Percentiles rank a stretch among this genome's conserved stretches.
phyloP scores from a whole-genome alignment of 2,113 vertebrate genomes.

The Zingel zingel region DNA sequence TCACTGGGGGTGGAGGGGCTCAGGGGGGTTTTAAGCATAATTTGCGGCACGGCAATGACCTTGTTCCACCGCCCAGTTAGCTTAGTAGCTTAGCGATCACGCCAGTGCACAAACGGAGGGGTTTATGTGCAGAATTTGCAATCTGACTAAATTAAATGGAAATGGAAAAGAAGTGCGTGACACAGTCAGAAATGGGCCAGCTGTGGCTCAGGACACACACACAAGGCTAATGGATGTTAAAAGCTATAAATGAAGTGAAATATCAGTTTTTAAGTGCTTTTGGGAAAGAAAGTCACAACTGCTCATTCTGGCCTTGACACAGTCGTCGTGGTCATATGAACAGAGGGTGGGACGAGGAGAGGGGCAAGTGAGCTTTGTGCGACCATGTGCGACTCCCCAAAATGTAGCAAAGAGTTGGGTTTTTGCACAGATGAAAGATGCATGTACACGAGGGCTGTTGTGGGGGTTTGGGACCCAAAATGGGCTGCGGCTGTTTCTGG shows the following conservation, averaged over 20 bases:
- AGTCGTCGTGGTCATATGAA: slow-evolving; percentile 19
- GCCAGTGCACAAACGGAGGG: slow-evolving; percentile 33
- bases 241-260: slow-evolving; percentile 33
- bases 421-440: slow-evolving; percentile 56
- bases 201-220: slow-evolving; percentile 46
- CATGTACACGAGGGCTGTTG: slow-evolving; percentile 38
- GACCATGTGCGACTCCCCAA: slow-evolving; percentile 26
- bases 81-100: slow-evolving; percentile 71
- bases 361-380: slow-evolving; percentile 36
- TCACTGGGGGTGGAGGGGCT: slow-evolving; percentile 1
- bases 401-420: slow-evolving; percentile 33
- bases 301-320: slow-evolving; percentile 3
- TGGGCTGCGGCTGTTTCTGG: slow-evolving; percentile 64
- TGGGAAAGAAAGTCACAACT: slow-evolving; percentile 26
- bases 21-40: slow-evolving; percentile 46
- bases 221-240: slow-evolving; percentile 42
- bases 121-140: slow-evolving; percentile 42
- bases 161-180: slow-evolving; percentile 55
- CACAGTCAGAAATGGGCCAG: slow-evolving; percentile 63
- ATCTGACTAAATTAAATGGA: slow-evolving; percentile 55
- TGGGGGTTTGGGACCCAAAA: slow-evolving; percentile 65
- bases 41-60: slow-evolving; percentile 46
- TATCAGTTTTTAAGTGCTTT: slow-evolving; percentile 34
- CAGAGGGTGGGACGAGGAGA: slow-evolving; percentile 46
- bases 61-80: slow-evolving; percentile 59